Evolutionary conservation across 1,140 invertebrate genomes (phyloP), one percentile per base, ranked within the genome.

Genomic region (Chironomus striatipennis): DNA sequence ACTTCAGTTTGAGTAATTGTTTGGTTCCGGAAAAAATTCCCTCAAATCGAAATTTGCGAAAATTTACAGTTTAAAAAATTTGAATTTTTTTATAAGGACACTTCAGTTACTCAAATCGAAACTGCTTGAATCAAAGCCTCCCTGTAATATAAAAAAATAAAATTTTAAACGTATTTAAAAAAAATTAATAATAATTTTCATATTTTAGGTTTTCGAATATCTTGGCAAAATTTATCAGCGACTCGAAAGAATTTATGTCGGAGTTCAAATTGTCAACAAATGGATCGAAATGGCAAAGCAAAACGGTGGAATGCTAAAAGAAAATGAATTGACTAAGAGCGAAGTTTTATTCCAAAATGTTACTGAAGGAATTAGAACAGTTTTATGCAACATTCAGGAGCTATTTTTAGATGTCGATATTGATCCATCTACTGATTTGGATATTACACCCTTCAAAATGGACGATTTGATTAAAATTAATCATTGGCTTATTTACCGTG

Each of bases 181-280:
- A 5, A 47, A 47, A 47, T 67, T 67, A n/a, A 67, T 7, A 12
- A 67, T 5, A n/a, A 67, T 18, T 67, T 67, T 7, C 18, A n/a
- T 18, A n/a, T 70, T 70, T 70, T 70, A 70, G 65, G 20, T 70
- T 21, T 18, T 70, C 20, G 65, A 70, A 20, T 70, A 70, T 70
- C 17, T 70, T 20, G 65, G 65, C 20, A 20, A 18, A 70, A 70
- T 70, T 20, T 70, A 70, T 70, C 65, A 21, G 7, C 17, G 65
- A 6, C 20, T 70, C 18, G 17, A 70, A 18, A 15, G 65, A 20
- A 18, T 70, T 20, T 18, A 7, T 12, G 20, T 70, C 18, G 65
- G 65, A 0, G 18, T 70, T 70, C 5, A 70, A 70, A 70, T 70
- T 21, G 18, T 70, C 65, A 70, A 70, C 65, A 70, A 70, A 12